phyloP scores from a whole-genome alignment of 1,140 invertebrate species.

The Anoplolepis gracilipes region DNA sequence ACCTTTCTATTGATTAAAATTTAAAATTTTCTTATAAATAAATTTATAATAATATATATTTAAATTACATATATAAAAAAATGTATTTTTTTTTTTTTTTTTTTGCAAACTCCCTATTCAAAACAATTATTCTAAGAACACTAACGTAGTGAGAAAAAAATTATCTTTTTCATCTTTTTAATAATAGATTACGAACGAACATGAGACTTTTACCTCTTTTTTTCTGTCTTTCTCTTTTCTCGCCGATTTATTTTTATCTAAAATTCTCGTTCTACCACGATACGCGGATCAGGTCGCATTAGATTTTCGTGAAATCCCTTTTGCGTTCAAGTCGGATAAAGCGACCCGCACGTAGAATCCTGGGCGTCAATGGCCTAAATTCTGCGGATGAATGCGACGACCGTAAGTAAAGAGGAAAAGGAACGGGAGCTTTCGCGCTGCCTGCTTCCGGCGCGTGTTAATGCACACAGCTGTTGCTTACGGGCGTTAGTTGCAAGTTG shows the following conservation, averaged over 20 bases:
- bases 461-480: slow-evolving; percentile 48
- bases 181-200: background rate
- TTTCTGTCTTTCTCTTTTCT: background rate
- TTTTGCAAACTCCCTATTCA: no score
- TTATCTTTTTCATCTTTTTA: background rate
- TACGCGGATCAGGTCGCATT: slow-evolving; percentile 26
- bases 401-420: slow-evolving; percentile 55
- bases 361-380: slow-evolving; percentile 53
- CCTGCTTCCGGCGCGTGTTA: slow-evolving; percentile 36
- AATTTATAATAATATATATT: no score
- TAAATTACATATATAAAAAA: no score
- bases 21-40: no score
- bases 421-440: slow-evolving; percentile 15
- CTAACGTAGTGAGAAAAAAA: background rate
- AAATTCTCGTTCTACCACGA: background rate
- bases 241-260: background rate
- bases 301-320: slow-evolving; percentile 45
- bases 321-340: slow-evolving; percentile 52
- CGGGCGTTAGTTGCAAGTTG: slow-evolving; percentile 7
- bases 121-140: background rate
- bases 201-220: no score
- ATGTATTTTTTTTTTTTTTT: no score
- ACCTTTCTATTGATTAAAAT: no score
- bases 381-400: slow-evolving; percentile 50
- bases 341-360: slow-evolving; percentile 33